These are phyloP conservation scores for Erebia palarica DNA, from an alignment of 2,888 invertebrate genomes.

Conservation along the genomic window DNA sequence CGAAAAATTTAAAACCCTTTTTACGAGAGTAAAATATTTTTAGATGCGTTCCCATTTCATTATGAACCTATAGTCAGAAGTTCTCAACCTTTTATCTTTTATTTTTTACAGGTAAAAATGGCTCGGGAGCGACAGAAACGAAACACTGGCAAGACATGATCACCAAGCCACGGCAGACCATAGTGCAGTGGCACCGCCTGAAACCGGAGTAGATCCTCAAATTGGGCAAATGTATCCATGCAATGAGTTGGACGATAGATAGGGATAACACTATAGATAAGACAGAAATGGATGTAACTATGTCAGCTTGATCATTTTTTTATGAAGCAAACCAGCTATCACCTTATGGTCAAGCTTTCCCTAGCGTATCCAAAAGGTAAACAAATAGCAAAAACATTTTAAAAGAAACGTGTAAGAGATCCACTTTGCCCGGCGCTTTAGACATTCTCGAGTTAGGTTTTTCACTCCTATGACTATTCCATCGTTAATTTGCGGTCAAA, in stretches of 20 bases:
- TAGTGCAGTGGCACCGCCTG: conserved; percentile 98
- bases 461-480: too few relatives aligned
- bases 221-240: conserved; percentile 27
- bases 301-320: not conserved
- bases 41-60: too few relatives aligned
- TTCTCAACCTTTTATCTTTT: not conserved
- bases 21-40: too few relatives aligned
- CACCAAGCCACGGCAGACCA: conserved; percentile 96
- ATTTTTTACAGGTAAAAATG: conserved; percentile 90
- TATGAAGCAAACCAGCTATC: too few relatives aligned
- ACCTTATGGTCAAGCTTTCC: too few relatives aligned
- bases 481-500: too few relatives aligned
- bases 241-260: conserved; percentile 22
- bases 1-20: not conserved
- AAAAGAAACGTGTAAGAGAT: too few relatives aligned
- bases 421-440: too few relatives aligned
- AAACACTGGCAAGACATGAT: conserved; percentile 99
- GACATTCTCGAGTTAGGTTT: too few relatives aligned
- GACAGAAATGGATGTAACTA: conserved; percentile 13
- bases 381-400: too few relatives aligned
- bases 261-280: conserved; percentile 28
- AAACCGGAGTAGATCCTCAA: conserved; percentile 90
- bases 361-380: too few relatives aligned
- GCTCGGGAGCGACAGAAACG: conserved; percentile 96
- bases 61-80: not conserved